Base-by-base conservation (phyloP, 2,113 vertebrate genomes). In the Corvus moneduloides region DNA sequence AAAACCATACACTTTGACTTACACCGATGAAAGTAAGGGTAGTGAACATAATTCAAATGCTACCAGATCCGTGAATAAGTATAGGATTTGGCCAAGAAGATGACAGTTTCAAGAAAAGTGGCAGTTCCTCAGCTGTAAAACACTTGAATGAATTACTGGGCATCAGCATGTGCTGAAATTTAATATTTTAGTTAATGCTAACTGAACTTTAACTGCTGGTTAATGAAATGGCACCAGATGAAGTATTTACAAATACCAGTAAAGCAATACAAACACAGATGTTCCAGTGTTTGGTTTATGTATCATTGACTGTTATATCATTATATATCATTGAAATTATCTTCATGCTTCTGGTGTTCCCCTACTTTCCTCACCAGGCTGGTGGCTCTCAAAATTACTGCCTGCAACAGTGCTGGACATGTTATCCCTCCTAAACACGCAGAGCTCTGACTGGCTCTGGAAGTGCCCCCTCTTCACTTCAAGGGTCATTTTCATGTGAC, bases 11-110 rank as follows among this genome's bases (percentile, higher is more conserved):
- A 61, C 63, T 90, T 74, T 86, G 93, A 93, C 82, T 95, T 96
- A 81, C 79, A 90, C 51, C 91, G 85, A 91, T 96, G 90, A 95
- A 91, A 88, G 64, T 84, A n/a, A 63, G 44, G 54, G 19, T 63
- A 80, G 90, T n/a, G 44, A 83, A 49, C 54, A 44, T 90, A 94
- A 96, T 56, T 97, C 92, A 92, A 73, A 33, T 10, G 28, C 87
- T 80, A 2, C 39, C 24, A 3, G 56, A 71, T 83, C 72, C 2
- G 2, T 67, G 55, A 77, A 44, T 95, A 92, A 91, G 52, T 73
- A 7, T 4, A 93, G 63, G 52, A 83, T 80, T 64, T 94, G 43
- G 68, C 89, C 63, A 51, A 80, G 78, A 88, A 74, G 33, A 71
- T 93, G 48, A 63, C 72, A 88, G 43, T 58, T 90, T 59, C 67